Conservation (phyloP, 2,888 invertebrate species). For the Chouioia cunea region DNA sequence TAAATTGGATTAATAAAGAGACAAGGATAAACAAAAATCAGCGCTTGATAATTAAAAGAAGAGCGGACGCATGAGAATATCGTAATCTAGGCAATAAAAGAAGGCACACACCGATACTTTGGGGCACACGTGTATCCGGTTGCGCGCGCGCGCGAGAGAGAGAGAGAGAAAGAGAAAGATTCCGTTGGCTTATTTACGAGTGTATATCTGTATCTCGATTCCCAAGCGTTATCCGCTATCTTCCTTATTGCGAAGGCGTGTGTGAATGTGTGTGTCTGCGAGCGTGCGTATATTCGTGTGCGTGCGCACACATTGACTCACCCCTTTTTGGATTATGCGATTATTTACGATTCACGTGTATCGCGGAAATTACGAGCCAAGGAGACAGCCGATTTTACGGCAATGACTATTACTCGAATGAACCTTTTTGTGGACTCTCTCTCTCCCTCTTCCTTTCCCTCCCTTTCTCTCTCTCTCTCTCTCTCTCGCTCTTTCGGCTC, state of each 20-base stretch:
- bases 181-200: slow-evolving; percentile 2
- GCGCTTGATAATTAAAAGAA: slow-evolving; percentile 43
- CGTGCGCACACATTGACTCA: slow-evolving; percentile 10
- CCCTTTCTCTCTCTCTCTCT: not conserved
- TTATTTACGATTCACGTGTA: slow-evolving; percentile 58
- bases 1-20: no score
- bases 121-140: not conserved
- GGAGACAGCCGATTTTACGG: slow-evolving; percentile 44
- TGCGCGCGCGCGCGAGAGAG: not conserved
- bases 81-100: slow-evolving; percentile 30
- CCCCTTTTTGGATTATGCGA: slow-evolving; percentile 54
- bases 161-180: no score
- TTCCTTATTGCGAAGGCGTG: slow-evolving; percentile 58
- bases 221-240: slow-evolving; percentile 50
- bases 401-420: not conserved
- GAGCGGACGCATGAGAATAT: slow-evolving; percentile 20
- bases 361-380: slow-evolving; percentile 55
- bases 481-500: no score
- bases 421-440: not conserved
- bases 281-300: not conserved
- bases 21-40: slow-evolving; percentile 43
- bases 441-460: not conserved
- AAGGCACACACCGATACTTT: not conserved
- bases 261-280: not conserved
- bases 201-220: slow-evolving; percentile 5